Evolutionary conservation across 2,113 vertebrate genomes (phyloP), one percentile per base, ranked within the genome.

Genomic region (Oenanthe melanoleuca): DNA sequence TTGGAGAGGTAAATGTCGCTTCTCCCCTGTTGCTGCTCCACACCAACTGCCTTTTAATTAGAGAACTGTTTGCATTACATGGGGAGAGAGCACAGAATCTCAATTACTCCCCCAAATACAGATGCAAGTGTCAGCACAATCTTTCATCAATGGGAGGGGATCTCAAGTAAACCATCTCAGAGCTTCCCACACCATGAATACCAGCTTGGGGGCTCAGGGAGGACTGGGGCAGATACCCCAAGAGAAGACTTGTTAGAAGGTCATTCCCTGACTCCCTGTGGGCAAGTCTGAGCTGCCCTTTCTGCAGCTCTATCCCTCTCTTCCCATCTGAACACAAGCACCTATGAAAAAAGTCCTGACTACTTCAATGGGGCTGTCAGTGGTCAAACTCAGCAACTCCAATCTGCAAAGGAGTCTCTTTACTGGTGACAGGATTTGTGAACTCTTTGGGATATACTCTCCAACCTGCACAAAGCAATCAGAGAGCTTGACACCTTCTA

Each of bases 41-140:
- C 52, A 73, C 67, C 80, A 92, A 92, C 60, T 74, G 90, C 88
- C 72, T 91, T 95, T 96, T 96, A 95, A 95, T 96, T 94, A 95
- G 64, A 86, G 49, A 55, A 52, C 72, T 78, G 52, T 92, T 93
- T 92, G 88, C 60, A 45, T 71, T 87, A 59, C 21, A 4, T 9
- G 19, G 79, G 88, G 38, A 83, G 34, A 60, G 11, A 60, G 59
- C 73, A 80, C 38, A 88, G 92, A 94, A 93, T 88, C 75, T 88
- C 57, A 93, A 93, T 90, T 60, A 88, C 52, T 91, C 64, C 75
- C 38, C 72, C 63, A 80, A 92, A 95, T 26, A 88, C 22, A 56
- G 63, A 80, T 21, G 13, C 8, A 63, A 84, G 21, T 17, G 12
- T 55, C 60, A 55, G 34, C 59, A 55, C 1, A 3, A 50, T 55